Base-by-base conservation (phyloP, 2,797 vertebrate species). In the Artibeus jamaicensis region DNA sequence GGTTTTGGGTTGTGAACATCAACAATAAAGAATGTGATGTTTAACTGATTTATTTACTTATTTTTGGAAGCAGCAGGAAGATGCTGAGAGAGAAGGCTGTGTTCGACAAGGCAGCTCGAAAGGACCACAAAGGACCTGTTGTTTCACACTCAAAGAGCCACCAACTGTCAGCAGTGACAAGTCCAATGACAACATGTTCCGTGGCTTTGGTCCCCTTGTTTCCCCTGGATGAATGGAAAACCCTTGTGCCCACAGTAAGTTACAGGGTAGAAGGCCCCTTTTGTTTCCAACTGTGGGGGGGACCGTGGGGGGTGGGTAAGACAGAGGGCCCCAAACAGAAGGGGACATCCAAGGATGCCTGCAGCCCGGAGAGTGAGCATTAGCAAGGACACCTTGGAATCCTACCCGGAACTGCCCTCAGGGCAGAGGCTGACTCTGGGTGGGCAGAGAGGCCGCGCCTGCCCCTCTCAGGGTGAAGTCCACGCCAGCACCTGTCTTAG, bases 81-180 rank as follows among this genome's bases (percentile, higher is more conserved):
- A 89, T 70, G 70, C 87, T 89, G 67, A 90, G 73, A 59, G 0
- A 71, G 77, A 39, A 95, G 15, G 12, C 50, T 37, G 21, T 76
- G 82, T 11, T 91, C 57, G 48, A 57, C 55, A 57, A 91, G 46
- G 76, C 50, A 82, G 67, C 71, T 89, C 81, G 22, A 14, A 71
- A 81, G n/a, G 67, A 82, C 73, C 86, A 85, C 83, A 82, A 93
- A 97, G 34, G 65, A 24, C 77, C 88, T 79, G 84, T 74, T 86
- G 88, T 92, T 48, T 82, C 73, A 39, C 22, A 57, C 21, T 73
- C 50, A 24, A 37, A 55, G 55, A 79, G 71, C 82, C 44, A 55
- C 44, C 89, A 73, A 55, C 9, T 21, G 59, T 50, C 81, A 83
- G 44, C 59, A 46, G 71, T 21, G 77, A 76, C 73, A 22, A 19